Conservation (phyloP, 1,140 invertebrate species). For the Solen grandis region DNA sequence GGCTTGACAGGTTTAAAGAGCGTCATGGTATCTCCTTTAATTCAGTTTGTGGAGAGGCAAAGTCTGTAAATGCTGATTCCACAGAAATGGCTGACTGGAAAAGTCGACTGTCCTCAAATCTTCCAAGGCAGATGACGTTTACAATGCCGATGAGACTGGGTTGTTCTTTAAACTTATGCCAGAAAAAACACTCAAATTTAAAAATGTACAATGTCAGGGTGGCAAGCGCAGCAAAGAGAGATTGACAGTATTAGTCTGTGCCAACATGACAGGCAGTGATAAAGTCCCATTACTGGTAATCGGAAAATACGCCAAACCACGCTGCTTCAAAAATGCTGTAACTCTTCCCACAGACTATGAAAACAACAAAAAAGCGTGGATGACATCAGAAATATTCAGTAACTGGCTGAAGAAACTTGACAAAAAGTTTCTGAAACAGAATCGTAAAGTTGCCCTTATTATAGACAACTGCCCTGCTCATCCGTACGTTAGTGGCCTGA, state of each 20-base stretch:
- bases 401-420: slow-evolving; percentile 40
- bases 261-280: slow-evolving; percentile 60
- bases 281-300: slow-evolving; percentile 60
- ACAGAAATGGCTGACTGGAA: background rate
- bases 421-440: slow-evolving; percentile 45
- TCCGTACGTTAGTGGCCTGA: slow-evolving; percentile 48
- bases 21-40: too few species aligned
- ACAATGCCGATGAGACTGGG: slow-evolving; percentile 53
- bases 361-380: slow-evolving; percentile 58
- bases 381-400: slow-evolving; percentile 51
- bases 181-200: slow-evolving; percentile 33
- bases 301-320: slow-evolving; percentile 50
- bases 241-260: slow-evolving; percentile 58
- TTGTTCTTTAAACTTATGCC: slow-evolving; percentile 43
- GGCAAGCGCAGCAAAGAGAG: slow-evolving; percentile 58
- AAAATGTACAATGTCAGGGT: slow-evolving; percentile 31
- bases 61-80: background rate
- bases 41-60: slow-evolving; percentile 19
- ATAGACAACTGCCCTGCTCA: too few species aligned
- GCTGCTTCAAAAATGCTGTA: slow-evolving; percentile 48
- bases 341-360: slow-evolving; percentile 23
- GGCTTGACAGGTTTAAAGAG: too few species aligned
- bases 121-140: slow-evolving; percentile 28
- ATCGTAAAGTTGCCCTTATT: slow-evolving; percentile 54
- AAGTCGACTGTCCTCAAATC: background rate